These are phyloP conservation scores for Nymphalis polychloros DNA, from an alignment of 2,888 invertebrate species.

Conservation along the genomic window DNA sequence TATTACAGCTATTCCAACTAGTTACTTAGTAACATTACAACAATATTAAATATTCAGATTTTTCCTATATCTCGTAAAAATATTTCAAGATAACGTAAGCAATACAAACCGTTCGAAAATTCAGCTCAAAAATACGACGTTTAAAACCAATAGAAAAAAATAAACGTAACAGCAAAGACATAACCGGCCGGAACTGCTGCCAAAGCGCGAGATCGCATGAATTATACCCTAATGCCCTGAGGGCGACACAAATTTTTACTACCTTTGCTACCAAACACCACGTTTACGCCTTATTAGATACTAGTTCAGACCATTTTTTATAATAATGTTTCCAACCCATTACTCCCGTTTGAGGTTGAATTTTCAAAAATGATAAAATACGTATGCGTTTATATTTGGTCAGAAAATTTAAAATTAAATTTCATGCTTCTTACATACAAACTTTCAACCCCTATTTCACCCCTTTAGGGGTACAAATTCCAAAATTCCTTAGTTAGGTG, in stretches of 20 bases:
- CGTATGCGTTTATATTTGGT: too few relatives aligned
- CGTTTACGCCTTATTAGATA: conserved; percentile 29
- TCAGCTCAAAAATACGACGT: not conserved
- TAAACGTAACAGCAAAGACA: conserved; percentile 28
- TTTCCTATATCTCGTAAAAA: not conserved
- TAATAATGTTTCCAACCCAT: too few relatives aligned
- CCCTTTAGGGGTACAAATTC: too few relatives aligned
- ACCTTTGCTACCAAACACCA: conserved; percentile 25
- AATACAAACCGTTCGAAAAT: not conserved
- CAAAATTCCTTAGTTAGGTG: too few relatives aligned
- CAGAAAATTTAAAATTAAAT: too few relatives aligned
- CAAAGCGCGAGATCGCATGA: conserved; percentile 31
- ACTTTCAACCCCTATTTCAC: too few relatives aligned
- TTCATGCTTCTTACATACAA: too few relatives aligned
- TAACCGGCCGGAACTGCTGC: conserved; percentile 30
- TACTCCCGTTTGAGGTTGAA: too few relatives aligned
- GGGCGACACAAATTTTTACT: conserved; percentile 32
- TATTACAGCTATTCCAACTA: too few relatives aligned
- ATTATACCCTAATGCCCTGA: conserved; percentile 26
- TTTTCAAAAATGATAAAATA: too few relatives aligned
- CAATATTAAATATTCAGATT: not conserved
- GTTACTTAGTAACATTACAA: too few relatives aligned
- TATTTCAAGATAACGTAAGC: not conserved
- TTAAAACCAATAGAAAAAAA: conserved; percentile 3
- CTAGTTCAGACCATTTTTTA: too few relatives aligned